Evolutionary conservation across 2,888 invertebrate genomes (phyloP), one percentile per base, ranked within the genome.

Genomic region (Acleris holmiana): DNA sequence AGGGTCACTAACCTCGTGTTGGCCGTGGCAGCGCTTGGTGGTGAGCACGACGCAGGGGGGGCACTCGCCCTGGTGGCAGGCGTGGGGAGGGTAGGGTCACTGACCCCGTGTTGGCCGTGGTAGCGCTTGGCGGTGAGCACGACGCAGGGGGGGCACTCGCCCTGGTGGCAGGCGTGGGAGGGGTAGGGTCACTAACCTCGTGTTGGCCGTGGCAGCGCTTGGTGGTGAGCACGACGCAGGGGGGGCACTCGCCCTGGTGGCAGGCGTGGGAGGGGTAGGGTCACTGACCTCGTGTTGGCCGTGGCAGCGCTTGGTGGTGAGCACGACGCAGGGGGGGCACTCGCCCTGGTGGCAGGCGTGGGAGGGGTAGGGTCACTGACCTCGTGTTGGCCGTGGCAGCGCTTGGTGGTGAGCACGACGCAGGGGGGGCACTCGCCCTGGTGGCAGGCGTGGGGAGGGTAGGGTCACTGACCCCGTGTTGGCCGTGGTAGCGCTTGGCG

Each of bases 31-130:
- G 93, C 94, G 94, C 76, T 96, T 96, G 65, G 95, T 94, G 2
- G 96, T 96, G 23, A 98, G 94, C 56, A 96, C 94, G 41, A 96
- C 95, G 84, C 98, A 98, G 0, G 98, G 98, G 15, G 98, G 97
- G 82, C 98, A 98, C 15, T 69, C 79, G 44, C 86, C 75, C 44
- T 40, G 13, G 40, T 40, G 40, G 13, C 15, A 40, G 18, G 48
- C 8, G 18, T 13, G 6, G 18, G 13, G 48, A 4, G 19, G 15
- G 23, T 6, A 5, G 48, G 48, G 18, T 19, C 15, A 19, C 48
- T 48, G 48, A 17, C 17, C 18, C 7, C 17, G 18, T 48, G 19
- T 8, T 48, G 48, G 40, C 40, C 40, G 40, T 95, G 95, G 79
- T 98, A 98, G 93, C 94, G 94, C 76, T 96, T 96, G 65, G 95